These are phyloP conservation scores for Lagodon rhomboides DNA, from an alignment of 2,797 vertebrate species.

Conservation along the genomic window DNA sequence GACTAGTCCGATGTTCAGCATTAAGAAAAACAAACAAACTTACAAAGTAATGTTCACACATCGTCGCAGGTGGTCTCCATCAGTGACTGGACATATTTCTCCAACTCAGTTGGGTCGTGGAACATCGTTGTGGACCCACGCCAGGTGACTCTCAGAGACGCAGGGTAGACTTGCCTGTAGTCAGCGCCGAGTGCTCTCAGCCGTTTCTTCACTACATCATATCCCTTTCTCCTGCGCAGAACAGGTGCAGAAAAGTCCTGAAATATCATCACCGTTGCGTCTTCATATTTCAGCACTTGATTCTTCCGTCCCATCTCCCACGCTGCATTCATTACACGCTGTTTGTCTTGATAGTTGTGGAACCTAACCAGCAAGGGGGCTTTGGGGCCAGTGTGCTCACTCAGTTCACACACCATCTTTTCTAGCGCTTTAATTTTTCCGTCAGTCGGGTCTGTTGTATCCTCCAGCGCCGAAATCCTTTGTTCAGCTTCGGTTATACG, in stretches of 20 bases:
- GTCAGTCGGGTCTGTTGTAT: background rate
- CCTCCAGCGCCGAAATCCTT: background rate
- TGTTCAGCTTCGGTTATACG: background rate
- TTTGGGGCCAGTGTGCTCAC: background rate
- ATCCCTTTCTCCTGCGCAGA: background rate
- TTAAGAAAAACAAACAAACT: background rate
- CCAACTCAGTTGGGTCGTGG: background rate
- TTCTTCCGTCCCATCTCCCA: background rate
- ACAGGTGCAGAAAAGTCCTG: background rate
- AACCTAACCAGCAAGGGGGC: background rate
- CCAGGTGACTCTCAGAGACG: background rate
- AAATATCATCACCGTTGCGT: background rate
- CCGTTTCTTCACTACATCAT: background rate
- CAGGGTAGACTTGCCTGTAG: background rate
- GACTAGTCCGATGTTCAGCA: background rate
- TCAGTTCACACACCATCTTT: background rate
- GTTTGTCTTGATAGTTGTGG: constrained; percentile 1
- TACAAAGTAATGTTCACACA: background rate
- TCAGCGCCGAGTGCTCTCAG: background rate
- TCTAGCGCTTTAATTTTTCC: background rate
- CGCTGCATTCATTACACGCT: background rate
- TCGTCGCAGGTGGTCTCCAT: background rate
- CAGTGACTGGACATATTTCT: background rate
- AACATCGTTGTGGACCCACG: background rate
- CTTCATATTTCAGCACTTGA: background rate